Base-by-base conservation (phyloP, 2,113 vertebrate genomes). In the Gallinago paraguaiae region DNA sequence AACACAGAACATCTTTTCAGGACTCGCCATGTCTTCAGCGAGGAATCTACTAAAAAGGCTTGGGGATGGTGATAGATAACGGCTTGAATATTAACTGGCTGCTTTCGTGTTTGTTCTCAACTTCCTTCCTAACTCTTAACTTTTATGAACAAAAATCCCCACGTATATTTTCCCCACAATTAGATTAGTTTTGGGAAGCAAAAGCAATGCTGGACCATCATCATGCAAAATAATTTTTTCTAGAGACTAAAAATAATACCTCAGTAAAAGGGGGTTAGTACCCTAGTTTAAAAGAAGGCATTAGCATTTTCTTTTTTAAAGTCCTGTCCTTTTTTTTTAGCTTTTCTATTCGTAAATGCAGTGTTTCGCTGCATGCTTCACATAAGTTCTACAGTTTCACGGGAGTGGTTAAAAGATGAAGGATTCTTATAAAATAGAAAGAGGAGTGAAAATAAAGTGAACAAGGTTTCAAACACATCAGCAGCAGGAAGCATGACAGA, bases 401-500 rank as follows among this genome's bases (percentile, higher is more conserved):
- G 22, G 37, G 37, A 75, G 23, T 4, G 2, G 82, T 95, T 79
- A 70, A 85, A 89, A 68, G 65, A 74, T 22, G 31, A 88, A 72
- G 37, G 90, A 88, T 56, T 68, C 61, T 85, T 93, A 61, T 35
- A 61, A 89, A 95, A 87, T 6, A 83, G 74, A 70, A 64, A 30
- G 56, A 88, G 57, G 51, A 75, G 27, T 71, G 51, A 83, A 88
- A 87, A 88, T 53, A 69, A 61, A 75, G 33, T 23, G 63, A 87
- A 46, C 43, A 79, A 82, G 35, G 51, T 85, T 92, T 90, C 87
- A 95, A 82, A 72, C 82, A n/a, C 25, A 90, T 75, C 33, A 86
- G 54, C 89, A 92, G 46, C 46, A 87, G 63, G 51, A 65, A 95
- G 27, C 13, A 1, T 60, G 67, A 50, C 65, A 81, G 86, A 57